These are phyloP conservation scores for Solea solea DNA, from an alignment of 2,113 vertebrate species.

Conservation along the genomic window DNA sequence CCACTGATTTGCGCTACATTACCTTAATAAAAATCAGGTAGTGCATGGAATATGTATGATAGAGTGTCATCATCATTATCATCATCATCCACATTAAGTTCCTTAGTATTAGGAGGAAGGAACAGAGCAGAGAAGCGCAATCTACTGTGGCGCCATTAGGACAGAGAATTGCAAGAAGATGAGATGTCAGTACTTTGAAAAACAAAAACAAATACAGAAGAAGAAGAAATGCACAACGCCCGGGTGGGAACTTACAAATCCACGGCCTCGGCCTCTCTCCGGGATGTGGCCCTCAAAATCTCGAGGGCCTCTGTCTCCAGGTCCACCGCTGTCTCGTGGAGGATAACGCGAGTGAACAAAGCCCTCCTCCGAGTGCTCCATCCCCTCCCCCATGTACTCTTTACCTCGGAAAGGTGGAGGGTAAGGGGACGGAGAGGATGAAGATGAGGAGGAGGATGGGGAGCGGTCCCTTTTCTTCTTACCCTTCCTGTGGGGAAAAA, in stretches of 20 bases:
- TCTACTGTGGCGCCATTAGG: slow-evolving; percentile 55
- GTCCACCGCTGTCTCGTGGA: slow-evolving; percentile 71
- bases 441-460: slow-evolving; percentile 92
- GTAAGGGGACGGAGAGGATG: slow-evolving; percentile 87
- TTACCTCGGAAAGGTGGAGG: slow-evolving; percentile 84
- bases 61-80: slow-evolving; percentile 54
- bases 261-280: slow-evolving; percentile 76
- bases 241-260: slow-evolving; percentile 76
- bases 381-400: slow-evolving; percentile 88
- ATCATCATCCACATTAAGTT: slow-evolving; percentile 65
- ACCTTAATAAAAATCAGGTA: slow-evolving; percentile 63
- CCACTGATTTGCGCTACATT: slow-evolving; percentile 47
- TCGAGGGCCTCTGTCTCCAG: slow-evolving; percentile 66
- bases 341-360: slow-evolving; percentile 88
- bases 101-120: slow-evolving; percentile 57
- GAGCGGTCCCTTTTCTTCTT: slow-evolving; percentile 94
- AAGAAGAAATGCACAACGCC: neutral
- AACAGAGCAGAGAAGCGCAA: slow-evolving; percentile 59
- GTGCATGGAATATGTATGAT: slow-evolving; percentile 58
- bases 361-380: slow-evolving; percentile 87
- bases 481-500: slow-evolving; percentile 84
- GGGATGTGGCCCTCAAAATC: slow-evolving; percentile 72
- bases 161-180: slow-evolving; percentile 51
- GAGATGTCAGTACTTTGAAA: slow-evolving; percentile 40
- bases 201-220: slow-evolving; percentile 7